Base-by-base conservation (phyloP, 1,140 invertebrate genomes). In the Musca vetustissima region DNA sequence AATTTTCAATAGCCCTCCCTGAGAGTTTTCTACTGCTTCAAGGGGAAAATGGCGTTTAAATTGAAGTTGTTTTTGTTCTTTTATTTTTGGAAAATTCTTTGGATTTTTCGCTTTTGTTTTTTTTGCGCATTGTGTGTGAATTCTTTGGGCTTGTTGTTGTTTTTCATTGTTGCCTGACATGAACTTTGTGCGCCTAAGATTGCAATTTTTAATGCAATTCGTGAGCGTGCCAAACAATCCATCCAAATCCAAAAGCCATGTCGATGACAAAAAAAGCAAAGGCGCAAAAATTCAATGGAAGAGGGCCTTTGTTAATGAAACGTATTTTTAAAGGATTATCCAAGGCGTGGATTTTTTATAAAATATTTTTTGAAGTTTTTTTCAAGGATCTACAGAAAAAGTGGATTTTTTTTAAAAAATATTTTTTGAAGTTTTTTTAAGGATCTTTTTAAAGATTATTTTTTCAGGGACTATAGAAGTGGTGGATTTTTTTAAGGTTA, bases 161-260 rank as follows among this genome's bases (percentile, higher is more conserved):
- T 59, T 59, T 61, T 36, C 32, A 32, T 61, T 61, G 28, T 43
- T 61, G 57, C 17, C 28, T 36, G 25, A 61, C 57, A 61, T 61
- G 57, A 61, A 61, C 28, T 61, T 61, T 61, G 57, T 36, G 57
- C 57, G 57, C 57, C 36, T 61, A 61, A 61, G 36, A 61, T 61
- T 61, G 57, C 57, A 36, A 19, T 61, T 61, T 61, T 61, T 61
- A 61, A 19, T 61, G 57, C 57, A 61, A 61, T 61, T 61, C 57
- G 57, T 61, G 57, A 61, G 57, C 57, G 57, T 61, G 57, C 57
- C 57, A 61, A 36, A n/a, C 28, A 61, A 15, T 15, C 53, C 19
- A 24, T 52, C 17, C 49, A 52, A n/a, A n/a, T 19, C 49, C 49
- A 19, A 52, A 52, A n/a, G 48, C 48, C 48, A 17, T 22, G 28